Evolutionary conservation across 2,888 invertebrate genomes (phyloP), one percentile per base, ranked within the genome.

Genomic region (Diarsia rubi): DNA sequence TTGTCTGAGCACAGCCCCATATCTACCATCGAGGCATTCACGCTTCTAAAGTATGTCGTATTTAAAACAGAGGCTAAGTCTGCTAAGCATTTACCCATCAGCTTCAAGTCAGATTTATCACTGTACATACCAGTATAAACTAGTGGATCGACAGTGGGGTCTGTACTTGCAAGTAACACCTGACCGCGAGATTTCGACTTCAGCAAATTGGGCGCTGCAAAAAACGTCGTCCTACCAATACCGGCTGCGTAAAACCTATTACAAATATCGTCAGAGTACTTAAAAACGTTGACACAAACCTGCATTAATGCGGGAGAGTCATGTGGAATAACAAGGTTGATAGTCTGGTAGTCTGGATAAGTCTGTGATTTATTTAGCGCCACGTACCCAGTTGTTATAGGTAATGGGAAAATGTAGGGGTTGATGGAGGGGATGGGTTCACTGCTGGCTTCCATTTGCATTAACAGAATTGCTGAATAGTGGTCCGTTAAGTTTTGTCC

Each of bases 11-110:
- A 92, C 0, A 90, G 66, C 1, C 81, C 80, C 0, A 88, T 49
- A 70, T 57, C 57, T 5, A 89, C 67, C 14, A 88, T 78, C 37
- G 79, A 60, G 1, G 88, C 90, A 16, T 79, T 79, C 0, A 90
- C 76, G 27, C 78, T 81, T 66, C 75, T 83, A 65, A 90, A 90
- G 31, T 81, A 81, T 2, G 82, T 82, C 2, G 89, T 89, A 8
- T 91, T 84, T 1, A 85, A 66, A 0, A 92, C 84, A 37, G 72
- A 82, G 5, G 84, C 59, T 24, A 83, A 91, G 42, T 91, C 89
- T 66, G 85, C 74, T 0, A 91, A 74, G n/a, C 68, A 59, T 69
- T 87, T 14, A 54, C 60, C 89, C 64, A 88, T 84, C 4, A 82
- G 69, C 0, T 86, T 81, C 66, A 92, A 65, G 60, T 92, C 92